Percentiles rank a stretch among this genome's conserved stretches.
Conservation (phyloP, 2,888 invertebrate genomes). For the Rhyacophila evoluta region DNA sequence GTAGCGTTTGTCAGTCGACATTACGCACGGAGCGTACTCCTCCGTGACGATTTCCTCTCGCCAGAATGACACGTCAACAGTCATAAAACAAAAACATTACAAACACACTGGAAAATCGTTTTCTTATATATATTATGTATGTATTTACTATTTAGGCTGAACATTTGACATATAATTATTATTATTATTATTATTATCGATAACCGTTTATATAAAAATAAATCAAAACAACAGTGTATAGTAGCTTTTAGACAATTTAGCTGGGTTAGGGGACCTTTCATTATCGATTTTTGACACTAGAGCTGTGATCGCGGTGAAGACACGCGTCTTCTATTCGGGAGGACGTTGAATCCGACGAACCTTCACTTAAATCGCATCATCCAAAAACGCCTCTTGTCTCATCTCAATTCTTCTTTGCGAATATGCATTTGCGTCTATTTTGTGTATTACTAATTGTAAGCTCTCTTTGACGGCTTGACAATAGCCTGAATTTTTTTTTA, state of each 20-base stretch:
- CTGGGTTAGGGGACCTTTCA: conserved; percentile 70
- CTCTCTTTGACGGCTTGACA: conserved; percentile 41
- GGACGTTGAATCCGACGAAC: background rate
- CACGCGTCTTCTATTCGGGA: background rate
- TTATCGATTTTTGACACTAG: conserved; percentile 44
- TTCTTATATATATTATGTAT: conserved; percentile 39
- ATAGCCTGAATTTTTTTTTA: conserved; percentile 40
- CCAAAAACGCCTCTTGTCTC: background rate
- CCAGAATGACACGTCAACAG: background rate
- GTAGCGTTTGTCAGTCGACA: background rate
- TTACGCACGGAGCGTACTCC: background rate
- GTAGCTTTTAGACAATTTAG: conserved; percentile 59
- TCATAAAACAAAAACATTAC: background rate
- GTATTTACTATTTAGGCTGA: conserved; percentile 44
- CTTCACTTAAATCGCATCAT: background rate
- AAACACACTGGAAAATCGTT: conserved; percentile 17
- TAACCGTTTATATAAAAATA: conserved; percentile 43
- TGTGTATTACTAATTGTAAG: conserved; percentile 43
- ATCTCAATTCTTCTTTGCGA: background rate
- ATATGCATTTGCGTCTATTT: conserved; percentile 29
- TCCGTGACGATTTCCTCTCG: background rate
- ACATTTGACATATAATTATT: conserved; percentile 30
- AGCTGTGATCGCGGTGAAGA: conserved; percentile 42
- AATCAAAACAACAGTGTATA: conserved; percentile 52
- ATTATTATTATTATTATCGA: conserved; percentile 38